A percentile compares a stretch with the other conserved stretches of the same genome.
These are phyloP conservation scores for Dasysyrphus albostriatus DNA, from an alignment of 2,888 invertebrate genomes.

Conservation along the genomic window DNA sequence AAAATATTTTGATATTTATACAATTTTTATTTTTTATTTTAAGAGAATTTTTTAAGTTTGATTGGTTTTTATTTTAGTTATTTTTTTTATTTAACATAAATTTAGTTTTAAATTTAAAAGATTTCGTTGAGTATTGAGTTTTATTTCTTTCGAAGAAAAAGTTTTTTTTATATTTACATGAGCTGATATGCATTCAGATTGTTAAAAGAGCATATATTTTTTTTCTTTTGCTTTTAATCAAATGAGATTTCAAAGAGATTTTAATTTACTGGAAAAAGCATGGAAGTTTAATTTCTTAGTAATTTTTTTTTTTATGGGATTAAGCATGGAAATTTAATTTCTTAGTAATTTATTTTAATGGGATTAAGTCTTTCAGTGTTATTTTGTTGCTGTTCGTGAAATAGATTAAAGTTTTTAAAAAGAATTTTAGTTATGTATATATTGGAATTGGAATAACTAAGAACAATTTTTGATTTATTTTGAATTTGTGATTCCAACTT, in stretches of 20 bases:
- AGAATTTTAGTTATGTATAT: neutral
- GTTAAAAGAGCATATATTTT: constrained; percentile 1
- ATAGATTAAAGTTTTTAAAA: neutral
- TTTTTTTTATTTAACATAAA: neutral
- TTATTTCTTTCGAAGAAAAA: constrained; percentile 39
- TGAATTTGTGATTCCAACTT: neutral
- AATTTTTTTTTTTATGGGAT: too few relatives aligned
- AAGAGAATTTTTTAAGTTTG: constrained; percentile 19
- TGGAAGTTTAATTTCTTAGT: neutral
- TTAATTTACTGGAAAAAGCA: too few relatives aligned
- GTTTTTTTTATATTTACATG: constrained; percentile 22
- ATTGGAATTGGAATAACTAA: neutral
- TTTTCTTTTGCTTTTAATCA: too few relatives aligned
- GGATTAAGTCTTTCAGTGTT: neutral
- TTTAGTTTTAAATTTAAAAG: constrained; percentile 34
- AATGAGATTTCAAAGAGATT: neutral
- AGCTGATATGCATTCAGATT: constrained; percentile 35
- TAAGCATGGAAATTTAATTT: neutral
- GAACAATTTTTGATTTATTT: neutral
- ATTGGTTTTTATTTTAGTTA: constrained; percentile 35
- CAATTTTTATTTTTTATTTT: neutral
- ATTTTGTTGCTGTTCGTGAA: neutral
- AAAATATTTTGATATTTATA: constrained; percentile 16
- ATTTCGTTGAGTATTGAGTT: constrained; percentile 70
- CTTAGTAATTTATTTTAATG: too few relatives aligned